Evolutionary conservation across 2,797 vertebrate genomes (phyloP).

Genomic region (Spinus pinus): DNA sequence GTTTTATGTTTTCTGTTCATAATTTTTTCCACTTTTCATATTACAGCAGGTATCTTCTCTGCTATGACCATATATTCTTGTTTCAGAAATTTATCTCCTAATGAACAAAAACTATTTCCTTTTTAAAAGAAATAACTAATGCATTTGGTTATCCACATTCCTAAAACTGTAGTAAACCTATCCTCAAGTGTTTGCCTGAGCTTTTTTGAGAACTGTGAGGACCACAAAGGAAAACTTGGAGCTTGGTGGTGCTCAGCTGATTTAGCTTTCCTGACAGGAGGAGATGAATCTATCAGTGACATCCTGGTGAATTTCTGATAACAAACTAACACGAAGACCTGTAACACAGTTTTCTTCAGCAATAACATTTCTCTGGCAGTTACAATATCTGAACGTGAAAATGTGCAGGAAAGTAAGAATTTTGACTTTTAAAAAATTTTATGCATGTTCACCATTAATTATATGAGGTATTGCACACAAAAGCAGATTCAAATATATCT

Average conservation of each 20-base stretch:
- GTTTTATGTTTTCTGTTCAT: not conserved
- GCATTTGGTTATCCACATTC: conserved; percentile 17
- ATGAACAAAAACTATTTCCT: conserved; percentile 53
- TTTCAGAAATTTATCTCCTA: conserved; percentile 45
- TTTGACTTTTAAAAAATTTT: not conserved
- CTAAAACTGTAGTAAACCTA: not conserved
- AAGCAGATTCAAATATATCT: not conserved
- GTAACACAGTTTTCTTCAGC: not conserved
- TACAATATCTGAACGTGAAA: not conserved
- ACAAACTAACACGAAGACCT: not conserved
- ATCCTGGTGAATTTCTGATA: not conserved
- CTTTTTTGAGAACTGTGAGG: not conserved
- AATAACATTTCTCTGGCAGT: not conserved
- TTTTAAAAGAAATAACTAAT: conserved; percentile 17
- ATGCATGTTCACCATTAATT: not conserved
- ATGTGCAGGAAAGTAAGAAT: not conserved
- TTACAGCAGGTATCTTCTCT: conserved; percentile 25
- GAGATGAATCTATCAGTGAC: not conserved
- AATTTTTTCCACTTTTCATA: conserved; percentile 42
- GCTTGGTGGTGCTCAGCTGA: not conserved
- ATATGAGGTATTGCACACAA: not conserved
- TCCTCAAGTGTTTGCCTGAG: not conserved
- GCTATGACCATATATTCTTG: conserved; percentile 3
- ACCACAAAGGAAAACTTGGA: not conserved
- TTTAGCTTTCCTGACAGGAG: not conserved